Base-by-base conservation (phyloP, 2,888 invertebrate species). In the Allacma fusca region DNA sequence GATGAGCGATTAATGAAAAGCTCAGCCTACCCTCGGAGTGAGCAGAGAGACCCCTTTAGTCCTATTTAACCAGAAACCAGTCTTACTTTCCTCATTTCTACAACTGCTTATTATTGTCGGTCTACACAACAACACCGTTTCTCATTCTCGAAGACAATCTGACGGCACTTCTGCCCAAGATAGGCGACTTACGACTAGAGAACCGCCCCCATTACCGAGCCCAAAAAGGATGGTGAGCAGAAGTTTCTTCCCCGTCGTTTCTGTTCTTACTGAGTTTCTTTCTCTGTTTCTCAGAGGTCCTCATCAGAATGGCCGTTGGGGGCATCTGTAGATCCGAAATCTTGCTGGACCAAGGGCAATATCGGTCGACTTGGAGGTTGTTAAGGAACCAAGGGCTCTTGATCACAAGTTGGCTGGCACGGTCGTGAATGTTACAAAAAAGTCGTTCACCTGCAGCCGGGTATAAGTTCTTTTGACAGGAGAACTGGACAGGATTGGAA, bases 241-340 rank as follows among this genome's bases (percentile, higher is more conserved):
- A 50, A 16, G 16, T 1, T 79, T 78, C 50, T 70, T 77, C 16
- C 0, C 28, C 16, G n/a, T 75, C 16, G 50, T 50, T 50, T 50
- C 50, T 16, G 9, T 12, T 19, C 2, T 50, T 19, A 5, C 16
- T 50, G 16, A 34, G 5, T 34, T 34, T 34, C 34, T 34, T 9
- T 34, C 34, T 34, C 34, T 34, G 4, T 9, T 34, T 7, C 34
- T 64, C 78, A 94, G 96, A 96, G 90, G 96, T 94, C 0, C 90
- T 96, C 4, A 86, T 97, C 23, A 90, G 91, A 83, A 96, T 97
- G 93, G 93, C 93, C 86, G 92, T 92, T 82, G 96, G 98, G 67
- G 98, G 98, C n/a, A 98, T 98, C 85, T 98, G 98, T 86, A 98
- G 98, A 0, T 89, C 89, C 23, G 98, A 98, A 87, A 95, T 97